Percentiles rank a stretch among this genome's conserved stretches.
Conservation (phyloP, 2,797 vertebrate species). For the Syngnathus rostellatus region DNA sequence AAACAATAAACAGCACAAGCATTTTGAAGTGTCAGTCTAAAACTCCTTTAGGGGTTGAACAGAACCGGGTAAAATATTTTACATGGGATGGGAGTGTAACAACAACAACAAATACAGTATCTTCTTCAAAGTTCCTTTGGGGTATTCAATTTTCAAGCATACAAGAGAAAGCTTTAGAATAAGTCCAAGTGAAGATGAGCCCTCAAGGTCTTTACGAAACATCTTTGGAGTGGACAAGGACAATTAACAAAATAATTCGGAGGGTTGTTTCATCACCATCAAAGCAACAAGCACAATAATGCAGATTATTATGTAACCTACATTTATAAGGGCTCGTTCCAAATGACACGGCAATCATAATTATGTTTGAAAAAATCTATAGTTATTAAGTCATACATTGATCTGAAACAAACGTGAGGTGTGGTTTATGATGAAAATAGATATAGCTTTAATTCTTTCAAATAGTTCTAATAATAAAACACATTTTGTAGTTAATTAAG, state of each 20-base stretch:
- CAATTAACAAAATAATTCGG: neutral
- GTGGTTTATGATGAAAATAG: neutral
- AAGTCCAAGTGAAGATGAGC: constrained; percentile 56
- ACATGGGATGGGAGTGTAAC: constrained; percentile 47
- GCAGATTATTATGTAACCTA: neutral
- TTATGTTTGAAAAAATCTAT: neutral
- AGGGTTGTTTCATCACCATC: constrained; percentile 8
- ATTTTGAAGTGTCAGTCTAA: constrained; percentile 63
- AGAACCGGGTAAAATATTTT: constrained; percentile 51
- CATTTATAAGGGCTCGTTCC: neutral
- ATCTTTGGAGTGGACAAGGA: neutral
- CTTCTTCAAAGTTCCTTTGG: constrained; percentile 46
- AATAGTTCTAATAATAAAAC: too few species aligned
- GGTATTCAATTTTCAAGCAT: constrained; percentile 55
- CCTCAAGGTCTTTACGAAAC: constrained; percentile 38
- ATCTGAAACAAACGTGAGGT: neutral
- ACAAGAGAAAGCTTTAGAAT: neutral
- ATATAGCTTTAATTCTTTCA: too few species aligned
- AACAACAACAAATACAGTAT: constrained; percentile 13
- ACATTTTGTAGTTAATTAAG: too few species aligned
- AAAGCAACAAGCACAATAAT: neutral
- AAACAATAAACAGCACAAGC: constrained; percentile 59
- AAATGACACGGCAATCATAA: neutral
- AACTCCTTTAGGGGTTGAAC: constrained; percentile 49
- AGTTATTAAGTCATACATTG: neutral